Percentiles rank a stretch among this genome's conserved stretches.
These are phyloP conservation scores for Drosophila quinaria DNA, from an alignment of 2,888 invertebrate genomes.

Conservation along the genomic window DNA sequence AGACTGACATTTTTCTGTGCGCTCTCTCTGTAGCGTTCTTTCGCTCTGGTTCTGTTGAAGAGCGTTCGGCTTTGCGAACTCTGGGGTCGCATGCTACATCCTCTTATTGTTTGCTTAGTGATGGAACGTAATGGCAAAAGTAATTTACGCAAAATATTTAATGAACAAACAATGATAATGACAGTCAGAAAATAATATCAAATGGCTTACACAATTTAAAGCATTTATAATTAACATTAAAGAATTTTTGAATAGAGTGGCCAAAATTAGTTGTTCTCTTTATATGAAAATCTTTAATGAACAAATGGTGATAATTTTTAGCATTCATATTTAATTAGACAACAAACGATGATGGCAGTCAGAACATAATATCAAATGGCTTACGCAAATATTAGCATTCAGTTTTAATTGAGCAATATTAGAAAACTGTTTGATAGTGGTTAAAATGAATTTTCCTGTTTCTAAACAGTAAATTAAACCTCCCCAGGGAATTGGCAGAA, in stretches of 20 bases:
- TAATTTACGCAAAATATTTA: no score
- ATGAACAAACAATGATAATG: slow-evolving; percentile 11
- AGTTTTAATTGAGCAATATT: not conserved
- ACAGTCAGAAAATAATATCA: slow-evolving; percentile 4
- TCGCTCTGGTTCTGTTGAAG: no score
- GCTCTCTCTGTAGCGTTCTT: no score
- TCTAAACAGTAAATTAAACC: slow-evolving; percentile 11
- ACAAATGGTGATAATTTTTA: slow-evolving; percentile 3
- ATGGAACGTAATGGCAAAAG: no score
- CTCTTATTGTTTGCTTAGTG: no score
- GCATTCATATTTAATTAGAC: not conserved
- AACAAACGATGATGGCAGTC: slow-evolving; percentile 12
- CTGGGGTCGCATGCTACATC: no score
- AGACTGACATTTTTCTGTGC: no score
- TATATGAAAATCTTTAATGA: slow-evolving; percentile 1
- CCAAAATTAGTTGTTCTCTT: not conserved
- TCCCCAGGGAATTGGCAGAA: not conserved
- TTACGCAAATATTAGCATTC: not conserved
- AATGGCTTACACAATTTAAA: not conserved
- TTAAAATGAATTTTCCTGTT: not conserved
- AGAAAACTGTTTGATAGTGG: not conserved
- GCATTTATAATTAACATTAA: not conserved
- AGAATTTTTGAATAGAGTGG: not conserved
- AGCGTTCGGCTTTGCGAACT: no score
- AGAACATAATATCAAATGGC: not conserved